A percentile compares a stretch with the other conserved stretches of the same genome.
Conservation (phyloP, 2,888 invertebrate genomes). For the Ichneumon xanthorius region DNA sequence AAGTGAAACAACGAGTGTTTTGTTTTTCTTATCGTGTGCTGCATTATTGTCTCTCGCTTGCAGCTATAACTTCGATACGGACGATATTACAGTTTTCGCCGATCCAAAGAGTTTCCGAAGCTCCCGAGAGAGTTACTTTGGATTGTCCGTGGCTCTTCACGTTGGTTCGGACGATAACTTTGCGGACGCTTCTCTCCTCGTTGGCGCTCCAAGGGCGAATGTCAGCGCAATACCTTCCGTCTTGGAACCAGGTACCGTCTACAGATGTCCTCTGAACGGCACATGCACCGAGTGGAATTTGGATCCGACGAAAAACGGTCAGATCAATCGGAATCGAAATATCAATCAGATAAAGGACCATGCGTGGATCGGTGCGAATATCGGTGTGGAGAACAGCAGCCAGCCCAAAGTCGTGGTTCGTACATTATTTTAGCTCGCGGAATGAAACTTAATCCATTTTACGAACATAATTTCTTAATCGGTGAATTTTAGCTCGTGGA, state of each 20-base stretch:
- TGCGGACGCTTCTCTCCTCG: constrained; percentile 73
- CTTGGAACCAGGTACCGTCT: constrained; percentile 78
- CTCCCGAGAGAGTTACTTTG: constrained; percentile 77
- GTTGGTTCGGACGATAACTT: constrained; percentile 51
- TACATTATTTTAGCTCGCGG: constrained; percentile 47
- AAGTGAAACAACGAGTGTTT: background rate
- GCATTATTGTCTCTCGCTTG: background rate
- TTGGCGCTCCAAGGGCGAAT: constrained; percentile 80
- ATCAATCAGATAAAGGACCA: constrained; percentile 68
- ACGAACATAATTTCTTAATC: too few relatives aligned
- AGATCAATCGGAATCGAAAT: background rate
- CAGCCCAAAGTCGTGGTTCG: constrained; percentile 78
- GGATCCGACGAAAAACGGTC: constrained; percentile 44
- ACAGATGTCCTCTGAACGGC: constrained; percentile 76
- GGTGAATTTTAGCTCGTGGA: too few relatives aligned
- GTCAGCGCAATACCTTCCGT: constrained; percentile 53
- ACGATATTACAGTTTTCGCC: constrained; percentile 75
- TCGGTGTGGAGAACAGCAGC: constrained; percentile 79
- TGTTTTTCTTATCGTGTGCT: background rate
- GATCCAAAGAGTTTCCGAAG: constrained; percentile 70
- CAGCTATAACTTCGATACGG: constrained; percentile 75
- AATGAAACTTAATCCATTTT: background rate
- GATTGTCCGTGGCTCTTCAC: constrained; percentile 78
- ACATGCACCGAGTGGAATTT: constrained; percentile 73
- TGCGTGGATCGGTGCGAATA: constrained; percentile 82